These are phyloP conservation scores for Hippocampus guttulatus DNA, from an alignment of 2,113 vertebrate species.

Conservation along the genomic window DNA sequence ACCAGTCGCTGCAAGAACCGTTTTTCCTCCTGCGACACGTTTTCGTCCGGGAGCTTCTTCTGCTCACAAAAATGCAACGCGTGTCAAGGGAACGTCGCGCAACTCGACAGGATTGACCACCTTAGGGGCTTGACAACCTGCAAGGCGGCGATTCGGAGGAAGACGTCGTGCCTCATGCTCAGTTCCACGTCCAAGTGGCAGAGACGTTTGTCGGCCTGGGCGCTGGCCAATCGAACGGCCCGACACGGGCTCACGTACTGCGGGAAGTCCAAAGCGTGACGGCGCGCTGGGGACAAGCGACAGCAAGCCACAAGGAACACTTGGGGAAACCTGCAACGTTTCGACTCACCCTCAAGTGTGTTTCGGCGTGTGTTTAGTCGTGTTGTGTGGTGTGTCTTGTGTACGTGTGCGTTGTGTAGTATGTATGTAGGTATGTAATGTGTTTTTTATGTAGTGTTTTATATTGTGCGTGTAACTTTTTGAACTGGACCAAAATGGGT, in stretches of 20 bases:
- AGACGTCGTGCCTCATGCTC: constrained; percentile 90
- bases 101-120: too few relatives aligned
- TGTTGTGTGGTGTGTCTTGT: too few relatives aligned
- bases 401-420: too few relatives aligned
- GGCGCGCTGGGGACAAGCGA: constrained; percentile 73
- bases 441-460: too few relatives aligned
- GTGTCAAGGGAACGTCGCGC: background rate
- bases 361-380: too few relatives aligned
- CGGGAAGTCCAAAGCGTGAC: constrained; percentile 86
- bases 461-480: too few relatives aligned
- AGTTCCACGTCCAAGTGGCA: constrained; percentile 92
- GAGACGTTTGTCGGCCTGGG: constrained; percentile 88
- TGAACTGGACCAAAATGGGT: too few relatives aligned
- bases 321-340: background rate
- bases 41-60: constrained; percentile 70
- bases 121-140: constrained; percentile 68
- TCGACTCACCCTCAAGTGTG: background rate
- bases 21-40: constrained; percentile 79
- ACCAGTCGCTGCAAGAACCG: constrained; percentile 84
- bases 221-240: constrained; percentile 86
- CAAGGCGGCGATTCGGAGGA: constrained; percentile 79
- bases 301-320: constrained; percentile 1
- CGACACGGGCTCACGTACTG: constrained; percentile 83
- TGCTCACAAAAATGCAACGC: constrained; percentile 58
- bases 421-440: too few relatives aligned